phyloP scores from a whole-genome alignment of 2,113 vertebrate species.

The Phalacrocorax brasilianus region DNA sequence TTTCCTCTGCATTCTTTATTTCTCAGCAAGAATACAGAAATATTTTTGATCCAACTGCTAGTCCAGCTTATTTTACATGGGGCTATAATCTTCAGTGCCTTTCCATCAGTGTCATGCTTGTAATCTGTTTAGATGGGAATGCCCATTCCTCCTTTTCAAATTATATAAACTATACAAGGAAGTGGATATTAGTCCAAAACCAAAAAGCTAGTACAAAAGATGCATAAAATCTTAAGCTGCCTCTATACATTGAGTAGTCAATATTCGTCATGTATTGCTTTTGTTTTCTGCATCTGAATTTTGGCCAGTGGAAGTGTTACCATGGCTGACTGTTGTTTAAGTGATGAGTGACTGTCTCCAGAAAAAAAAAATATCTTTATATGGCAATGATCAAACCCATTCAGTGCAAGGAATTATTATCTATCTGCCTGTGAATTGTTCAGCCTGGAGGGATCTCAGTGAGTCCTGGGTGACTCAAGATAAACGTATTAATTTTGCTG shows the following conservation, averaged over 20 bases:
- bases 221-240: background rate
- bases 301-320: background rate
- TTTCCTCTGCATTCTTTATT: background rate
- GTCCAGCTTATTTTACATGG: background rate
- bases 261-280: background rate
- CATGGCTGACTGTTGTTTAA: background rate
- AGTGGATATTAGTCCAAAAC: background rate
- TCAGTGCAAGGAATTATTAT: background rate
- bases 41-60: background rate
- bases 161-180: background rate
- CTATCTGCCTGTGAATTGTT: background rate
- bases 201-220: background rate
- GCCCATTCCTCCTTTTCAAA: background rate
- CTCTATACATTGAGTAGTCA: accelerated
- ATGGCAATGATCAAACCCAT: background rate
- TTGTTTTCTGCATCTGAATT: background rate
- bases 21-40: background rate
- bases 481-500: background rate
- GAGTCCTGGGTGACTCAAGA: background rate
- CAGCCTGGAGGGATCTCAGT: background rate
- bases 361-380: background rate
- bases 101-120: background rate
- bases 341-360: background rate
- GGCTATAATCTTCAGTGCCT: background rate
- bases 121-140: background rate